Percentiles rank a stretch among this genome's conserved stretches.
These are phyloP conservation scores for Mnemiopsis leidyi DNA, from an alignment of 37 sponge, comb jelly and placozoan genomes.

Conservation along the genomic window DNA sequence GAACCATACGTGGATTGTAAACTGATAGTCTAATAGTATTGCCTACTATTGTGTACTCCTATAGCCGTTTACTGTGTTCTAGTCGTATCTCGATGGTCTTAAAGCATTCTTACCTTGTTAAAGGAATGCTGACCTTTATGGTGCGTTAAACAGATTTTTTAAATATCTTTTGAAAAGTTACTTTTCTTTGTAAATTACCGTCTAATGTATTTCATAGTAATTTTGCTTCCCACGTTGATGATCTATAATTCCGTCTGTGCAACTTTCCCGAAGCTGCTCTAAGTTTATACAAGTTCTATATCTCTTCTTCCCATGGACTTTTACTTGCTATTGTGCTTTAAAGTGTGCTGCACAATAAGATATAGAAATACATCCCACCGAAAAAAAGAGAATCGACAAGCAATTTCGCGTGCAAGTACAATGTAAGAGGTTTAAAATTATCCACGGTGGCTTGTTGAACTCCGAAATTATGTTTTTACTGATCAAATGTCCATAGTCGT, in stretches of 20 bases:
- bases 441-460: background rate
- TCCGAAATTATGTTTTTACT: background rate
- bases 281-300: background rate
- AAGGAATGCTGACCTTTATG: too few relatives aligned
- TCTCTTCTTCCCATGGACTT: background rate
- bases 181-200: conserved; percentile 1
- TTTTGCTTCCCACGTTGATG: too few relatives aligned
- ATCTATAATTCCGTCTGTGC: too few relatives aligned
- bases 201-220: too few relatives aligned
- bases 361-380: background rate
- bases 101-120: too few relatives aligned
- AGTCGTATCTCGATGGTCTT: too few relatives aligned
- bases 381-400: background rate
- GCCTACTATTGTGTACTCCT: too few relatives aligned
- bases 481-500: background rate
- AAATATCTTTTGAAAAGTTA: background rate
- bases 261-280: too few relatives aligned
- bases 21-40: too few relatives aligned
- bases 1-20: too few relatives aligned
- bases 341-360: background rate
- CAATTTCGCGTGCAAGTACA: background rate
- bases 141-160: background rate
- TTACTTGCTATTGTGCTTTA: background rate
- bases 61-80: too few relatives aligned
- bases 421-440: background rate